Evolutionary conservation across 2,113 vertebrate species (phyloP), one percentile per base, ranked within the genome.

Genomic region (Alaudala cheleensis): DNA sequence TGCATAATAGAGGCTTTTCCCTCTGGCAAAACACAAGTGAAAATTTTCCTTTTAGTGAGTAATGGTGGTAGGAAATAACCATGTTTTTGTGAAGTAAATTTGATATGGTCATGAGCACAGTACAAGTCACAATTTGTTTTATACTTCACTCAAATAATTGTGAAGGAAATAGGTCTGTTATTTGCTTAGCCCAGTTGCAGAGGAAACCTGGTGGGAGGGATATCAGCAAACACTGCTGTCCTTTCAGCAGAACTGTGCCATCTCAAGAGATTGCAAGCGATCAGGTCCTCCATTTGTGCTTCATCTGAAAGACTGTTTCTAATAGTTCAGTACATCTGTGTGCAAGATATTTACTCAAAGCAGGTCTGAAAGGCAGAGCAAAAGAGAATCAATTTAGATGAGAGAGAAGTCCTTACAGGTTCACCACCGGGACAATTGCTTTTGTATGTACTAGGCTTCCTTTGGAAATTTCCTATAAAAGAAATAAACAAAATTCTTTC

Each of bases 401-500:
- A 72, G 45, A 79, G 33, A 77, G 19, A 21, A 22, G 56, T 96
- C 93, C 64, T 47, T 88, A 29, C 62, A 71, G 51, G 60, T 88
- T 93, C 58, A 49, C 31, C 17, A 56, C 26, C 57, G 37, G 81
- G 49, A 54, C 74, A 81, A 77, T 73, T 93, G 56, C 25, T 86
- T 84, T 92, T 14, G 4, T 85, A 82, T 88, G 64, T 39, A 33
- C 5, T 22, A 42, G 14, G 18, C 29, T 95, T 92, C 85, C 51
- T 86, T 86, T 74, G 51, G 87, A 88, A 40, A 86, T 57, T 86
- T 95, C 45, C 44, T 80, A 14, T 61, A 73, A 34, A 74, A 78
- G 60, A 90, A 96, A 88, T 81, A 86, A 96, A 84, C 57, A 89
- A 60, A 91, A 88, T 53, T 62, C 15, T 31, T 60, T 86, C 56